Percentiles rank a stretch among this genome's conserved stretches.
These are phyloP conservation scores for Drosophila vallismaia DNA, from an alignment of 2,888 invertebrate genomes.

Conservation along the genomic window DNA sequence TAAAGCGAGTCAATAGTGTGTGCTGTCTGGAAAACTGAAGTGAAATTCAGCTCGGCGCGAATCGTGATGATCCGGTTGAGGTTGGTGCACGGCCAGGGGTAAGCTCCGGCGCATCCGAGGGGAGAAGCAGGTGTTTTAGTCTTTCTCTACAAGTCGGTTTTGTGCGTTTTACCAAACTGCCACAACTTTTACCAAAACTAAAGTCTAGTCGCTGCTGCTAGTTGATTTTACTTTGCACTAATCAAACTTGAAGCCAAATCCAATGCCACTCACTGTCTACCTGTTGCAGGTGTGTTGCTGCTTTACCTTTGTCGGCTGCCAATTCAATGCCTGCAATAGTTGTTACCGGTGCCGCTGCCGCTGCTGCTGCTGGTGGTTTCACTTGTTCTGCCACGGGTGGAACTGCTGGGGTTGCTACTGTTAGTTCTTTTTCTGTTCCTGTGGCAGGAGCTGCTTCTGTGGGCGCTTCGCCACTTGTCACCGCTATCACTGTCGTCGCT, in stretches of 20 bases:
- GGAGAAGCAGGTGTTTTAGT: constrained; percentile 34
- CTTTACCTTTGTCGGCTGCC: constrained; percentile 52
- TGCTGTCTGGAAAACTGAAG: constrained; percentile 70
- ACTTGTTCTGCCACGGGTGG: constrained; percentile 53
- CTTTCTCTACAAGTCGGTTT: constrained; percentile 16
- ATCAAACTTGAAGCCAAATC: constrained; percentile 41
- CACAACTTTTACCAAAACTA: constrained; percentile 69
- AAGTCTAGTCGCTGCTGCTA: constrained; percentile 17
- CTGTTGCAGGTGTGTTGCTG: constrained; percentile 36
- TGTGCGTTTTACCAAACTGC: constrained; percentile 47
- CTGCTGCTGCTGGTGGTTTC: constrained; percentile 47
- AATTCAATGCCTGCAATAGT: constrained; percentile 34
- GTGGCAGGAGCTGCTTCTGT: constrained; percentile 34
- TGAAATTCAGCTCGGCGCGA: constrained; percentile 63
- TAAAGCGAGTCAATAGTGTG: constrained; percentile 42
- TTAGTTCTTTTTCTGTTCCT: constrained; percentile 22
- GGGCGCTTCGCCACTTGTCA: constrained; percentile 61
- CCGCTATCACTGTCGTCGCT: constrained; percentile 38
- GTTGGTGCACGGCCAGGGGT: neutral
- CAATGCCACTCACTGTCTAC: constrained; percentile 49
- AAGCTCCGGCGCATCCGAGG: constrained; percentile 1
- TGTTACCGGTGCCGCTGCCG: constrained; percentile 4
- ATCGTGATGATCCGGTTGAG: constrained; percentile 34
- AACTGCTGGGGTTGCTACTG: constrained; percentile 16
- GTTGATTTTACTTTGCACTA: constrained; percentile 41